phyloP scores from a whole-genome alignment of 2,113 vertebrate species.

The Paedocypris sp. region DNA sequence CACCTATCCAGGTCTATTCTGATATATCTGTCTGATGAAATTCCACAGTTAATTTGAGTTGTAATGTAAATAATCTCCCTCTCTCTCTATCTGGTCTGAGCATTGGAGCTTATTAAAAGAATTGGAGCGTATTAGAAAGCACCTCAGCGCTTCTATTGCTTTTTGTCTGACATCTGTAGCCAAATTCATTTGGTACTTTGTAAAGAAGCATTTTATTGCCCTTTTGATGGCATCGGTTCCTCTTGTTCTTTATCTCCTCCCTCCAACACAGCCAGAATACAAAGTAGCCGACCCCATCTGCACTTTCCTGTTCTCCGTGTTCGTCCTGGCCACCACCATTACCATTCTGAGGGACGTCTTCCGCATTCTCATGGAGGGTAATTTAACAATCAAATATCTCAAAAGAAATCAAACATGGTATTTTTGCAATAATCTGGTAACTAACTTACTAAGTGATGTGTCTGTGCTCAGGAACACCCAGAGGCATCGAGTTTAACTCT shows the following conservation, averaged over 20 bases:
- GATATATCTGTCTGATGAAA: no score
- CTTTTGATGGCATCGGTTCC: constrained; percentile 5
- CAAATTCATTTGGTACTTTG: constrained; percentile 4
- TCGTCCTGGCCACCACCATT: constrained; percentile 81
- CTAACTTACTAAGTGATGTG: not conserved
- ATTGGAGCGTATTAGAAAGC: no score
- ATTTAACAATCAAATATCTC: no score
- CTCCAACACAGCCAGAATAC: constrained; percentile 75
- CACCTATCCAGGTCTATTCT: no score
- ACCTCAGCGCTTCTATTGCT: constrained; percentile 1
- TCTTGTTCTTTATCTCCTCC: constrained; percentile 1
- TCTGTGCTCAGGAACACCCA: constrained; percentile 66
- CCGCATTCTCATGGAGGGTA: constrained; percentile 94
- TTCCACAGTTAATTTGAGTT: no score
- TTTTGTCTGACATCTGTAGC: not conserved
- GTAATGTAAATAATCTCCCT: no score
- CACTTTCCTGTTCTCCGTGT: constrained; percentile 91
- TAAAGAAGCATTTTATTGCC: constrained; percentile 35
- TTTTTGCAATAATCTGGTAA: not conserved
- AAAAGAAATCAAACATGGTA: no score
- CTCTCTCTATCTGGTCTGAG: no score
- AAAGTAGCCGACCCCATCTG: constrained; percentile 94
- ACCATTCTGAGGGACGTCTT: constrained; percentile 92
- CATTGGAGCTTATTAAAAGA: no score
- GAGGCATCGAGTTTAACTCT: constrained; percentile 61